phyloP scores from a whole-genome alignment of 2,888 invertebrate species.

The Drosophila sordidula region DNA sequence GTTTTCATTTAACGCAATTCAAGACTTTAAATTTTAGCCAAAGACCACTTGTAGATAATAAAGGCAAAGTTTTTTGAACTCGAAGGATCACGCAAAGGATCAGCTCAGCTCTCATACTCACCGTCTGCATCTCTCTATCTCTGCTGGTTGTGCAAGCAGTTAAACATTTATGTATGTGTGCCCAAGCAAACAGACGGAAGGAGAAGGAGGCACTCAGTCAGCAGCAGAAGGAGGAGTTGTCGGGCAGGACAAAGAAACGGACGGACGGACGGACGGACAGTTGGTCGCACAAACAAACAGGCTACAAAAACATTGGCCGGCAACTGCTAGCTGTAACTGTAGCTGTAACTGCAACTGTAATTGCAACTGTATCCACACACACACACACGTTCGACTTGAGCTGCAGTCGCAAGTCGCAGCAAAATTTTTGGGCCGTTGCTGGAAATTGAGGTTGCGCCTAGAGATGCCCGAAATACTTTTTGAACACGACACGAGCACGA shows the following conservation, averaged over 20 bases:
- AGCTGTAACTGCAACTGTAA: constrained; percentile 27
- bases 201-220: constrained; percentile 3
- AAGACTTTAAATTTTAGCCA: no score
- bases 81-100: constrained; percentile 11
- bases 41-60: no score
- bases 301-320: constrained; percentile 48
- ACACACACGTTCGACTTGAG: constrained; percentile 4
- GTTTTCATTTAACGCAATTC: no score
- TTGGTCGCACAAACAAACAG: constrained; percentile 38
- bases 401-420: constrained; percentile 28
- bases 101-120: not conserved
- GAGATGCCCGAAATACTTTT: no score
- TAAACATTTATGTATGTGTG: constrained; percentile 71
- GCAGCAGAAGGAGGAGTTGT: not conserved
- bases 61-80: not conserved
- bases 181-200: constrained; percentile 56
- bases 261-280: not conserved
- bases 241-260: constrained; percentile 6
- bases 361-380: constrained; percentile 19
- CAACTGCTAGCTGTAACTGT: constrained; percentile 26
- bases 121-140: not conserved
- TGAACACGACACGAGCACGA: no score
- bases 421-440: constrained; percentile 26
- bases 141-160: constrained; percentile 33
- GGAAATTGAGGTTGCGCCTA: not conserved